Conservation (phyloP, 1,140 invertebrate species). For the Papilio dardanus region DNA sequence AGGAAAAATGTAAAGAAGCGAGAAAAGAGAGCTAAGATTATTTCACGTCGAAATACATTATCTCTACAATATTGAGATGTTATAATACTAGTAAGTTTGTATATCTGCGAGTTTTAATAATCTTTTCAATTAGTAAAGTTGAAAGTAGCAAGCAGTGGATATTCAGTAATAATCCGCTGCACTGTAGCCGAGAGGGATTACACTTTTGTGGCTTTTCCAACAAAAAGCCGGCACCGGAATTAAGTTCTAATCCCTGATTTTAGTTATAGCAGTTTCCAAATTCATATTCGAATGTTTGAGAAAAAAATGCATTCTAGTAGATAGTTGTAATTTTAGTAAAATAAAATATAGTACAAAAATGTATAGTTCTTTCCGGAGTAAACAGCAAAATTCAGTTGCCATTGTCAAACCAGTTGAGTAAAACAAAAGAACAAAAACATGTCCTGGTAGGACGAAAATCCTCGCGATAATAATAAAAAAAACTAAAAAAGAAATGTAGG, state of each 20-base stretch:
- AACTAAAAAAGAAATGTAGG: too few relatives aligned
- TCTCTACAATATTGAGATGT: too few relatives aligned
- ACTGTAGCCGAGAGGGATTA: conserved; percentile 3
- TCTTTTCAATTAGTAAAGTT: neutral
- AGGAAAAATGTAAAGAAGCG: too few relatives aligned
- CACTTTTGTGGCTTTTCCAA: conserved; percentile 23
- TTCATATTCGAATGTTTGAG: neutral
- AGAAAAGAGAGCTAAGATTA: too few relatives aligned
- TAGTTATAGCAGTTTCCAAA: conserved; percentile 13
- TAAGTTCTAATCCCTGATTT: conserved; percentile 24
- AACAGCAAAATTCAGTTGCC: too few relatives aligned
- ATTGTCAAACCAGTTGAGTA: too few relatives aligned
- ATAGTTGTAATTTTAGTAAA: neutral
- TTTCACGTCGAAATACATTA: too few relatives aligned
- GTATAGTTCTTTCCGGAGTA: too few relatives aligned
- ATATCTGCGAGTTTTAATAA: neutral
- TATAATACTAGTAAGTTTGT: too few relatives aligned
- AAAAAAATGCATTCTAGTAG: neutral
- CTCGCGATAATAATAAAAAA: too few relatives aligned
- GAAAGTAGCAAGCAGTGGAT: neutral
- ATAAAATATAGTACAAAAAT: neutral
- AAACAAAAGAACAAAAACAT: too few relatives aligned
- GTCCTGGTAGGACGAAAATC: too few relatives aligned
- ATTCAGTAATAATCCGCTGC: neutral
- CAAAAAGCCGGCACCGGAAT: conserved; percentile 13